These are phyloP conservation scores for Caenorhabditis sp. DNA, from an alignment of 2,888 invertebrate genomes.

Conservation along the genomic window DNA sequence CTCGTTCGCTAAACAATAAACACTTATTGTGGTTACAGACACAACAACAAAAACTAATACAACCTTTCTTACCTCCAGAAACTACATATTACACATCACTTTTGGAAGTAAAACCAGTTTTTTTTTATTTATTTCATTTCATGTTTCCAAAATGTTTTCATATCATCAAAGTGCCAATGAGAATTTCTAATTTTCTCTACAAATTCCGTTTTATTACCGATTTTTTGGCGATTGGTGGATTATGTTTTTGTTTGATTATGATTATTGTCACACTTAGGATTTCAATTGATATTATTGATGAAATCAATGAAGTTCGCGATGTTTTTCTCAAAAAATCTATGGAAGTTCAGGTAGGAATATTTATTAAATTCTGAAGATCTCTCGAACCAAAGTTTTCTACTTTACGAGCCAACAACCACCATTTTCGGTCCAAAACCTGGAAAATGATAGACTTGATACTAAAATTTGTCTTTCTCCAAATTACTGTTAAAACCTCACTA, in stretches of 20 bases:
- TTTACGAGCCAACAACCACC: no score
- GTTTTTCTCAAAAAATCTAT: slow-evolving; percentile 23
- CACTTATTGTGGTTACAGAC: no score
- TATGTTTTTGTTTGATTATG: slow-evolving; percentile 30
- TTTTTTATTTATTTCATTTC: not conserved
- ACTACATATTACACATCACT: not conserved
- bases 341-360: slow-evolving; percentile 20
- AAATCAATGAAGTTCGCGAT: slow-evolving; percentile 26
- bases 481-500: no score
- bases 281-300: slow-evolving; percentile 28
- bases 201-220: slow-evolving; percentile 30
- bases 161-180: not conserved
- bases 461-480: no score
- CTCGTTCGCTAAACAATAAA: no score
- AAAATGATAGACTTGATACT: no score
- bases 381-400: no score
- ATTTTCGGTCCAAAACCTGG: no score
- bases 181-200: slow-evolving; percentile 9
- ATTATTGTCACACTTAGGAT: slow-evolving; percentile 21
- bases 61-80: not conserved
- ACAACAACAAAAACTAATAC: no score
- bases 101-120: not conserved
- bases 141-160: not conserved
- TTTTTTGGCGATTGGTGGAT: slow-evolving; percentile 30
- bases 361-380: not conserved